Base-by-base conservation (phyloP, 2,113 vertebrate species). In the Oophaga pumilio region DNA sequence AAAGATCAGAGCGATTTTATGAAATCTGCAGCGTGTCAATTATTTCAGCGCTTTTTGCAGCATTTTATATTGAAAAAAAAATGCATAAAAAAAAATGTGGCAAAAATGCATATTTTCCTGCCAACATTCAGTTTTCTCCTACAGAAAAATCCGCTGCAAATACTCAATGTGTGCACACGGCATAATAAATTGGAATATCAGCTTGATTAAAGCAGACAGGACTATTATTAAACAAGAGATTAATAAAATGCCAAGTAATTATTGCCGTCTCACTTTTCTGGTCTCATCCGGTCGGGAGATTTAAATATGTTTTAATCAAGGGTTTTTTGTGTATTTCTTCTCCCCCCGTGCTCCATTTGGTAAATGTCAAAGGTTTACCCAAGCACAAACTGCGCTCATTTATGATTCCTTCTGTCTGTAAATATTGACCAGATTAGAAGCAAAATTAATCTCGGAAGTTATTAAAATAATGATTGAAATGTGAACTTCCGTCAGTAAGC, bases 321-420 rank as follows among this genome's bases (percentile, higher is more conserved):
- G 20, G 2, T 74, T 52, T 66, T 18, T 52, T 50, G 60, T 7
- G 20, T 68, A n/a, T 68, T 49, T 68, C 22, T 49, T 52, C 52
- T 53, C 33, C 52, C 76, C 33, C 33, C 12, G 22, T 24, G 80
- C 49, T 82, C 57, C 43, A 2, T 10, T 50, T 12, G 12, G 80
- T 82, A 82, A 82, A 82, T 82, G 80, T 82, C 60, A 82, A 14
- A 52, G 49, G 62, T 50, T 33, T 50, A 68, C 26, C 60, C 22
- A 50, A 20, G 56, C 78, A 20, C 56, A 60, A 20, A 60, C 60
- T 28, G 56, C 8, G 43, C 69, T 73, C 11, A 28, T 69, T 69
- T 28, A 20, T 6, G 22, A n/a, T 77, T 77, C 43, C 76, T 57
- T 3, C 76, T 22, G 50, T 53, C 49, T 77, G 76, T 28, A 57